Base-by-base conservation (phyloP, 2,113 vertebrate species). In the Hydrochoerus hydrochaeris region DNA sequence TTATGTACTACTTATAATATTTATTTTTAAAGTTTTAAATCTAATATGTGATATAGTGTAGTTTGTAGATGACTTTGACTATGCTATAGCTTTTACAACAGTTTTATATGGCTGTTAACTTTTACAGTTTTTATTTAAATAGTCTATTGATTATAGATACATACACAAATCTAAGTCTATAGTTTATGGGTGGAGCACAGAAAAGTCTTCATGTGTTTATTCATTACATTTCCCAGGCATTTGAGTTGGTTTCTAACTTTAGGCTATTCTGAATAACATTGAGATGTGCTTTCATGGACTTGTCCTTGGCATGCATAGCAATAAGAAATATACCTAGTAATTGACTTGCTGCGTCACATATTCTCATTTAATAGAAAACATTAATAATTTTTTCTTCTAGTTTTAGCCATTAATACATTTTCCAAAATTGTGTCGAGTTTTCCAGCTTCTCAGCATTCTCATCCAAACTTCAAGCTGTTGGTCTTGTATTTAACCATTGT, bases 201-300 rank as follows among this genome's bases (percentile, higher is more conserved):
- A 75, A 93, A 83, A 88, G 78, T 83, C 60, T 57, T 63, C 54
- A 35, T 86, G 67, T 83, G 90, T 62, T 86, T 77, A 67, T 52
- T 49, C 44, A 28, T 44, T 52, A 41, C 30, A 49, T 9, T 83
- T 20, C 28, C 62, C 52, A 88, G 88, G n/a, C 17, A 46, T 80
- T 83, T 94, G 38, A 13, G 44, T 57, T 95, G 44, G 49, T 46
- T 96, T 88, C 67, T 63, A 78, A 30, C 75, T 82, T 62, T 91
- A 24, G n/a, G 19, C 62, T 91, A 13, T 80, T 38, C 46, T 58
- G 69, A 85, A 41, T 65, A 85, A 81, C 32, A 11, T 20, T 44
- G 71, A 7, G 60, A 4, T 81, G n/a, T n/a, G 52, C 30, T 46
- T 81, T 93, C 28, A 57, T 81, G 69, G 52, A 77, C 44, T 67